Evolutionary conservation across 2,888 invertebrate species (phyloP).

Genomic region (Lochmaea capreae): DNA sequence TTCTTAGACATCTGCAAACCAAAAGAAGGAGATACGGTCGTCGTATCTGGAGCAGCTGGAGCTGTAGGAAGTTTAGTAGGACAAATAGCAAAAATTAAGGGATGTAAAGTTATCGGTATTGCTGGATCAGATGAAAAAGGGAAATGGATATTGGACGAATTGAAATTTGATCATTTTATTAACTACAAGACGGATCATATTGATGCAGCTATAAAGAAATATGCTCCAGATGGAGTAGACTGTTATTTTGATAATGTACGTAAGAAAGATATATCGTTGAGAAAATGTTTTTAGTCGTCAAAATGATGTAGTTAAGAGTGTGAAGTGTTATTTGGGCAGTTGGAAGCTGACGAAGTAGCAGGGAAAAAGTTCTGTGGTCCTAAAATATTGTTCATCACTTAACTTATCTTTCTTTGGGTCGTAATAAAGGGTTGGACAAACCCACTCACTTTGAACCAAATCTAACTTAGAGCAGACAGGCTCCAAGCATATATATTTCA

Average conservation of each 20-base stretch:
- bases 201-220: constrained; percentile 68
- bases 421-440: too few species aligned
- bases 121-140: constrained; percentile 79
- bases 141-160: constrained; percentile 72
- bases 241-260: constrained; percentile 83
- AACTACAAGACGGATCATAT: constrained; percentile 77
- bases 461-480: too few species aligned
- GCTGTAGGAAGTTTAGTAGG: constrained; percentile 84
- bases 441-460: too few species aligned
- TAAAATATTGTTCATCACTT: too few species aligned
- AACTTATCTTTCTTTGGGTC: too few species aligned
- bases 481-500: too few species aligned
- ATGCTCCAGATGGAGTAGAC: constrained; percentile 77
- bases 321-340: too few species aligned
- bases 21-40: constrained; percentile 78
- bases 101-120: constrained; percentile 77
- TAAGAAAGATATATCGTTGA: constrained; percentile 29
- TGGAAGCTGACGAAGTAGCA: too few species aligned
- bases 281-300: background rate
- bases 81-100: constrained; percentile 81
- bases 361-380: too few species aligned
- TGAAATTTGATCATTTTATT: constrained; percentile 76
- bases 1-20: constrained; percentile 77
- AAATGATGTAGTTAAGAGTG: too few species aligned
- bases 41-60: constrained; percentile 80